Conservation (phyloP, 2,113 vertebrate species). For the Zeus faber region DNA sequence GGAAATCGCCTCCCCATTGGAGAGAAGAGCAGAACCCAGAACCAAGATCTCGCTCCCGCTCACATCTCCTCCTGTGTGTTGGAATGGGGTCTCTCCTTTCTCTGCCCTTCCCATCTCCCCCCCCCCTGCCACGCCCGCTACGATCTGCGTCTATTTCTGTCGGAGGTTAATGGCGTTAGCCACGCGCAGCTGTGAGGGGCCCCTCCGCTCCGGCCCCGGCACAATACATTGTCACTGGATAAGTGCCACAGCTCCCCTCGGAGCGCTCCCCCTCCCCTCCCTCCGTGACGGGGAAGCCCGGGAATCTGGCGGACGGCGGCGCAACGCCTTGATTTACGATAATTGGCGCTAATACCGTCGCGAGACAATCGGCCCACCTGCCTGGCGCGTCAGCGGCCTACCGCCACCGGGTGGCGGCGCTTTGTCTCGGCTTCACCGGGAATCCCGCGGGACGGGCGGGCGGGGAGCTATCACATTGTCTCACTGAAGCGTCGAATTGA, state of each 20-base stretch:
- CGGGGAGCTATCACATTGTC: no score
- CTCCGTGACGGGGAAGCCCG: conserved; percentile 54
- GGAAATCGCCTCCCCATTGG: no score
- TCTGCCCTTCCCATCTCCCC: conserved; percentile 26
- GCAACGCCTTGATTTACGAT: conserved; percentile 49
- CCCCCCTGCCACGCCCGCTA: conserved; percentile 23
- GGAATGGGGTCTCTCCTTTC: no score
- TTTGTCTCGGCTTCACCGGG: conserved; percentile 34
- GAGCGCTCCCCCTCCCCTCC: no score
- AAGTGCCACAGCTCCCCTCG: conserved; percentile 21
- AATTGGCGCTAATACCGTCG: conserved; percentile 49
- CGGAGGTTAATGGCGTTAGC: conserved; percentile 55
- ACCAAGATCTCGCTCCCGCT: no score
- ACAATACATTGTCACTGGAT: no score
- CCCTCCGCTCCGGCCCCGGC: no score
- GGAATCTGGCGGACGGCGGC: conserved; percentile 51
- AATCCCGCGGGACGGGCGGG: no score
- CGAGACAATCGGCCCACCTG: conserved; percentile 55
- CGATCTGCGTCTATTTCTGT: no score
- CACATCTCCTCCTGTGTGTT: no score
- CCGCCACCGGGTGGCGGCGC: conserved; percentile 20
- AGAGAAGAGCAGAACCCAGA: no score
- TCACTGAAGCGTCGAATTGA: no score
- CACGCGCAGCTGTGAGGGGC: conserved; percentile 57
- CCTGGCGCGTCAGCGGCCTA: conserved; percentile 12